Base-by-base conservation (phyloP, 2,888 invertebrate species). In the Tethea ocularis region DNA sequence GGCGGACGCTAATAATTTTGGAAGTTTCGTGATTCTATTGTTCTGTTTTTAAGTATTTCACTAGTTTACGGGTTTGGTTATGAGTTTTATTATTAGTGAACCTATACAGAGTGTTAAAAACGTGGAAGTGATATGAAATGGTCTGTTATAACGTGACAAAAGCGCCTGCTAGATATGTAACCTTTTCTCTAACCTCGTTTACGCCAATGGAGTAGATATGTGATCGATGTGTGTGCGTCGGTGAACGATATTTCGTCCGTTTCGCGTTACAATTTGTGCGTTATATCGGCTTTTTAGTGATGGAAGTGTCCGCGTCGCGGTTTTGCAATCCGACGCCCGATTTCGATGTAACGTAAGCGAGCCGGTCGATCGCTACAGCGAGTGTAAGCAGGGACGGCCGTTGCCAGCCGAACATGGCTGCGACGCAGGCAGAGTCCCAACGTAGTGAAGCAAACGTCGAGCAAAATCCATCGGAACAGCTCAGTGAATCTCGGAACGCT, bases 371-470 rank as follows among this genome's bases (percentile, higher is more conserved):
- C 88, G 89, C 89, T 84, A 87, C 84, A 89, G 94, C 94, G 94
- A 94, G 94, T 94, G 94, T 94, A 94, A 94, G 94, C 87, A 85
- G 89, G 83, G 84, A 87, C 89, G 86, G 89, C 88, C 84, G 93
- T 93, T 85, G 90, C 88, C 93, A 89, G 93, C 93, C 89, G 94
- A 96, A 96, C 95, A 96, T 96, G 96, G 96, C 96, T 95, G 96
- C 96, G 94, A 96, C 96, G 95, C 96, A 96, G 95, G 95, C 96
- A 93, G 96, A 96, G 95, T 95, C 95, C 94, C 96, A 96, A 93
- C 95, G 95, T 94, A 96, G 95, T 94, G 96, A 96, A 94, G 93
- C 94, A 89, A 95, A 94, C 91, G 93, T 95, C 87, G 94, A 94
- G 84, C 95, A 94, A 91, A 94, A 93, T 93, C 93, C 94, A 90